Base-by-base conservation (phyloP, 2,113 vertebrate species). In the Asarcornis scutulata region DNA sequence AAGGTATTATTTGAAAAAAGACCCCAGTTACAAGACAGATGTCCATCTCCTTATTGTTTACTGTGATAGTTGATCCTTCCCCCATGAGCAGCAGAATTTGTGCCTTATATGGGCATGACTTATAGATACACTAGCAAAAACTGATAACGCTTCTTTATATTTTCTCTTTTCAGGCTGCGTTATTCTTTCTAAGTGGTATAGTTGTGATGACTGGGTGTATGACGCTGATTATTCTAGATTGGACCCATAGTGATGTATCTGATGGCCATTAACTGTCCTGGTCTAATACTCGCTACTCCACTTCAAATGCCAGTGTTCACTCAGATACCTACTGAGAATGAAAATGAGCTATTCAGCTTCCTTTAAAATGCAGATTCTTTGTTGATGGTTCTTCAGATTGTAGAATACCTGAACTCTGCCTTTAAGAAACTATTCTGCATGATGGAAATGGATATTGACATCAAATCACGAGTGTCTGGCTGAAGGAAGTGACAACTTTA, bases 161-260 rank as follows among this genome's bases (percentile, higher is more conserved):
- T 87, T 86, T 27, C n/a, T 95, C 59, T 67, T 94, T 97, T n/a
- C 97, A 99, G 99, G 99, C 99, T 56, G 22, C 95, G 0, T 80
- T 98, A 63, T 99, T 99, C 97, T 98, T 99, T 62, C 6, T 98
- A 18, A 97, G 97, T 50, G 99, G 99, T 56, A 69, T 99, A 82
- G 0, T 99, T 46, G 99, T 99, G 96, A 99, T 99, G 99, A 97
- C 95, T 32, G 98, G 98, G 89, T 98, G 98, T 97, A 99, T 99
- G 98, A 98, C 73, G 67, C 97, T 99, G 91, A 99, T 99, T 96
- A 89, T 99, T 91, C 46, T 98, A 91, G 99, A 99, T 97, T 99
- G 99, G 98, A 97, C 98, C 91, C 97, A 98, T 93, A 98, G 98
- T 34, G 74, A 97, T 83, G 7, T 90, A 22, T 93, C 72, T 81